Evolutionary conservation across 2,113 vertebrate species (phyloP), one percentile per base, ranked within the genome.

Genomic region (Toxotes jaculatrix): DNA sequence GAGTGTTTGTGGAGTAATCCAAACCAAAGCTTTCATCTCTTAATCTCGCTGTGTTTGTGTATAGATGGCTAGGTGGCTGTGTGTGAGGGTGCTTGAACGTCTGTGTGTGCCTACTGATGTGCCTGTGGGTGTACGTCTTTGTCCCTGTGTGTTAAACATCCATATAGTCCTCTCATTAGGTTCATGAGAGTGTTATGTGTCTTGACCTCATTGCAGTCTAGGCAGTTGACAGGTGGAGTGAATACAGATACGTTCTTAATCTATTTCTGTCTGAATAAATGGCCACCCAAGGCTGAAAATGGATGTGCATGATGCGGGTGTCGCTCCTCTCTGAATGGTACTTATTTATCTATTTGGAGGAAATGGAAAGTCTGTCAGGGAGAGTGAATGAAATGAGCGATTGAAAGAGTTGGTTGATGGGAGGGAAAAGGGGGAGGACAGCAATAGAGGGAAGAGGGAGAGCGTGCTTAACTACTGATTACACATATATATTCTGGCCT

Each of bases 271-370:
- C 71, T 38, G 79, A 80, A 73, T 82, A 84, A 90, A 91, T 72
- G 70, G 67, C 82, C 72, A 34, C 62, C 78, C 64, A 59, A 40
- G 86, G 45, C 74, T 65, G 74, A 38, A 78, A 83, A 87, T 77
- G 43, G 40, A 85, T 67, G 88, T 45, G 82, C 8, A 31, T 51
- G 64, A 77, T 65, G 47, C 34, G 1, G 45, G 60, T 43, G 67
- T 72, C 32, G 8, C 79, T 70, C 77, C 36, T 68, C 71, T 60
- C 56, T 86, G 77, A 88, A 79, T 49, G 74, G 70, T 69, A 57
- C 80, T 91, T 91, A 88, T 90, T 90, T 87, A 86, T 89, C 83
- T 86, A 77, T 88, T 88, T 85, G 79, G 70, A 53, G 74, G 77
- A 80, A 91, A 85, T 87, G 71, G 80, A 86, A 82, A 82, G 80